Conservation (phyloP, 2,797 vertebrate genomes). For the Tadarida brasiliensis region DNA sequence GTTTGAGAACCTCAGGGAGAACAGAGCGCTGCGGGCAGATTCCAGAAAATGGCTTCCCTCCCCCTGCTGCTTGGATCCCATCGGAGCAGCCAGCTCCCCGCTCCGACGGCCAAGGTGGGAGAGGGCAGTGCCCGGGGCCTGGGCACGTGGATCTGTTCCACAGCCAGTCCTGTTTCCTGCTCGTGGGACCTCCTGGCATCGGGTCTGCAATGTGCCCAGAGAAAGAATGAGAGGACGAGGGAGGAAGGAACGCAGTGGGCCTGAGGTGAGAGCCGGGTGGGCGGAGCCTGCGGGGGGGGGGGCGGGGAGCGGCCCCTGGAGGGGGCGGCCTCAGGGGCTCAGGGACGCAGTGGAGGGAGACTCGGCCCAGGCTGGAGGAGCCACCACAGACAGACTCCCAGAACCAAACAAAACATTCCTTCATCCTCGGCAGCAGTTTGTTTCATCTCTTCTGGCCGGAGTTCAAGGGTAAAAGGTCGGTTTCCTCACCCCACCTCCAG, state of each 20-base stretch:
- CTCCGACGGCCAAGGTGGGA: background rate
- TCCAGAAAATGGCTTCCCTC: no score
- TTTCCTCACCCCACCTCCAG: background rate
- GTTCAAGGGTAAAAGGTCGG: background rate
- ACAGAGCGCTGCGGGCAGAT: no score
- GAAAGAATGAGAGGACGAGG: background rate
- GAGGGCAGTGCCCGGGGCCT: background rate
- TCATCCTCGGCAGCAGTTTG: background rate
- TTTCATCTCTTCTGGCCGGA: background rate
- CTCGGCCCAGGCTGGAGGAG: background rate
- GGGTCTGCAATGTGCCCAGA: no score
- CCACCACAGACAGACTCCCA: background rate
- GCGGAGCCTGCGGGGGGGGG: fast-evolving
- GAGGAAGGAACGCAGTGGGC: background rate
- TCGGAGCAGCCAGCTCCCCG: background rate
- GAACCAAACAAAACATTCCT: background rate
- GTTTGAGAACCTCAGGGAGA: no score
- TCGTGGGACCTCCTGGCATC: no score
- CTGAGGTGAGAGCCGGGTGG: background rate
- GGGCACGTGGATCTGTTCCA: background rate
- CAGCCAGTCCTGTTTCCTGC: background rate
- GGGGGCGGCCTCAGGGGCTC: background rate
- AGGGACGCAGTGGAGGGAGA: background rate
- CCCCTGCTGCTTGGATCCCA: no score
- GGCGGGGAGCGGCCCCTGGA: no score